Percentiles rank a stretch among this genome's conserved stretches.
Conservation (phyloP, 2,888 invertebrate species). For the Stenichneumon culpator region DNA sequence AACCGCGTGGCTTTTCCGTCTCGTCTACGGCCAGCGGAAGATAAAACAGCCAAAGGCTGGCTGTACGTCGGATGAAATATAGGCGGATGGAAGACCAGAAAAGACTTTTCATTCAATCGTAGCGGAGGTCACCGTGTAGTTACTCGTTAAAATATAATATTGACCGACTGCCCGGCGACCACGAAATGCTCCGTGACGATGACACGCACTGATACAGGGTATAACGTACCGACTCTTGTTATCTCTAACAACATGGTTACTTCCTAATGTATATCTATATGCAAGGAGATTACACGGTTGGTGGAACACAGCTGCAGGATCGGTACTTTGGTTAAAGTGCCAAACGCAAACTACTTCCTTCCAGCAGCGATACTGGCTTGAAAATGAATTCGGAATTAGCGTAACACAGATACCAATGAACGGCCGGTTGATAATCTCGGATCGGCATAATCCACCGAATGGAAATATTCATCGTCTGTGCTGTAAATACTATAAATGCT, state of each 20-base stretch:
- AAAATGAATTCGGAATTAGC: slow-evolving; percentile 6
- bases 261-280: not conserved
- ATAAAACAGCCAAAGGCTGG: not conserved
- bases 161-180: slow-evolving; percentile 34
- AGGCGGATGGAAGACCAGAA: not conserved
- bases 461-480: not conserved
- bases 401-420: not conserved
- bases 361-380: slow-evolving; percentile 14
- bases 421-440: not conserved
- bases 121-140: slow-evolving; percentile 37
- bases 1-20: slow-evolving; percentile 22
- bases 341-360: slow-evolving; percentile 39
- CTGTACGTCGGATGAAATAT: slow-evolving; percentile 26
- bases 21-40: slow-evolving; percentile 23
- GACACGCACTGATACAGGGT: not conserved
- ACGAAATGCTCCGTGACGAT: slow-evolving; percentile 16
- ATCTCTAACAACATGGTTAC: slow-evolving; percentile 6
- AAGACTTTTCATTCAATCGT: slow-evolving; percentile 52
- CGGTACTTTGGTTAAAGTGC: slow-evolving; percentile 33
- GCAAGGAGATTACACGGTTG: slow-evolving; percentile 27
- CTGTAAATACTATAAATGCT: not conserved
- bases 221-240: slow-evolving; percentile 10
- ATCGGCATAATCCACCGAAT: not conserved
- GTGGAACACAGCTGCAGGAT: slow-evolving; percentile 38
- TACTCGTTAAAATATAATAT: slow-evolving; percentile 54